These are phyloP conservation scores for Pachycephus smyrnensis DNA, from an alignment of 2,888 invertebrate genomes.

Conservation along the genomic window DNA sequence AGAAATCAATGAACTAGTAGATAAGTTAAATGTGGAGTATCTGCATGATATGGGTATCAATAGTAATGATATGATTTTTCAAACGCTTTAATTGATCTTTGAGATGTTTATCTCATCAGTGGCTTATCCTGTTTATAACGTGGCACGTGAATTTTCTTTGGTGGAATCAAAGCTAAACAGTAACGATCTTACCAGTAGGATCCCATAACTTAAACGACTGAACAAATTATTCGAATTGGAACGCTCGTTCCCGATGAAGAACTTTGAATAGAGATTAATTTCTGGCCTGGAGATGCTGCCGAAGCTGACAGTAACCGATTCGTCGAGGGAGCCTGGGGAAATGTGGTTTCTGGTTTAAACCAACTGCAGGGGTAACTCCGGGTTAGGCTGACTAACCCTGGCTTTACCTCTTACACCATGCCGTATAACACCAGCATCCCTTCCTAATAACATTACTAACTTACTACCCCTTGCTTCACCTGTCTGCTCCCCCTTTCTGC, in stretches of 20 bases:
- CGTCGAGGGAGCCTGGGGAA: conserved; percentile 36
- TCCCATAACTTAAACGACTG: not conserved
- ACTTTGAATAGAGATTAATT: conserved; percentile 44
- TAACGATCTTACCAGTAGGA: not conserved
- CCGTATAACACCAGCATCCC: not conserved
- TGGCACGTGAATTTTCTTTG: not conserved
- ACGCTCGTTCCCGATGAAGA: conserved; percentile 8
- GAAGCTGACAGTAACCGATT: conserved; percentile 40
- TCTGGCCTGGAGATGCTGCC: conserved; percentile 19
- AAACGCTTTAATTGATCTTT: not conserved
- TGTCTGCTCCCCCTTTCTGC: not conserved
- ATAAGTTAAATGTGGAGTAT: not conserved
- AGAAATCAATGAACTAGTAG: not conserved
- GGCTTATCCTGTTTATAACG: not conserved
- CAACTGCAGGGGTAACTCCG: conserved; percentile 20
- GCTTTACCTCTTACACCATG: conserved; percentile 11
- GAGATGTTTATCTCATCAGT: not conserved
- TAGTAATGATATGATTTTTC: not conserved
- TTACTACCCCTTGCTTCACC: conserved; percentile 1
- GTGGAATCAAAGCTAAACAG: not conserved
- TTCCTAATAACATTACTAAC: conserved; percentile 12
- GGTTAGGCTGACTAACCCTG: conserved; percentile 28
- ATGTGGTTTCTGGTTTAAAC: conserved; percentile 37
- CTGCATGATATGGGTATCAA: not conserved
- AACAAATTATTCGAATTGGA: not conserved